Evolutionary conservation across 2,888 invertebrate species (phyloP).

Genomic region (Calliphora vomitoria): DNA sequence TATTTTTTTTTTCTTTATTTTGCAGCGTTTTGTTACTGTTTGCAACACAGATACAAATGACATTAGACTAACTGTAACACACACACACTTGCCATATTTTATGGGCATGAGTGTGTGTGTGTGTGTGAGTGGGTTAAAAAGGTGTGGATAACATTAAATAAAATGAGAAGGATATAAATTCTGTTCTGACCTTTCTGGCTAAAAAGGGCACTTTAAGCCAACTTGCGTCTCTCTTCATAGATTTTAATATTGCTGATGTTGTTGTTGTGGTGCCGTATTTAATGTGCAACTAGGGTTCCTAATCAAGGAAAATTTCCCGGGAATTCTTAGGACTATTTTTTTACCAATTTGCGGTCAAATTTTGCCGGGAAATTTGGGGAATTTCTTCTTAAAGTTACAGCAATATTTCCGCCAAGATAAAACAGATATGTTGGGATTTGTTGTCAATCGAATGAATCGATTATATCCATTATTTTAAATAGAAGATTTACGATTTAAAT

Average conservation of each 20-base stretch:
- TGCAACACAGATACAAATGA: conserved; percentile 30
- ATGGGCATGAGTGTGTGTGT: neutral
- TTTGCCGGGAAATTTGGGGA: no score
- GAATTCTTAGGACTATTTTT: no score
- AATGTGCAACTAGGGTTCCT: neutral
- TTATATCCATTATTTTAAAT: no score
- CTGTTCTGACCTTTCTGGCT: conserved; percentile 40
- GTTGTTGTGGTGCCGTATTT: neutral
- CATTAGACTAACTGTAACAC: conserved; percentile 26
- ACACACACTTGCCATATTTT: neutral
- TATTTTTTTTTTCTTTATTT: neutral
- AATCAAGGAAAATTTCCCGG: no score
- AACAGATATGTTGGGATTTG: no score
- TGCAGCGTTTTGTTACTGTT: neutral
- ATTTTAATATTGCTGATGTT: neutral
- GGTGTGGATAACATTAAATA: conserved; percentile 45
- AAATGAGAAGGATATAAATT: conserved; percentile 54
- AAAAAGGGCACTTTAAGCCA: conserved; percentile 20
- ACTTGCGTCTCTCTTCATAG: neutral
- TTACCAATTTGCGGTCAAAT: no score
- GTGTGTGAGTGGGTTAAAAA: neutral
- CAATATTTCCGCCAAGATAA: no score
- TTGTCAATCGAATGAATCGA: no score
- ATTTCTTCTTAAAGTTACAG: no score
- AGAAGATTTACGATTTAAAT: no score